phyloP scores from a whole-genome alignment of 2,888 invertebrate species.

The Tipula vernalis region DNA sequence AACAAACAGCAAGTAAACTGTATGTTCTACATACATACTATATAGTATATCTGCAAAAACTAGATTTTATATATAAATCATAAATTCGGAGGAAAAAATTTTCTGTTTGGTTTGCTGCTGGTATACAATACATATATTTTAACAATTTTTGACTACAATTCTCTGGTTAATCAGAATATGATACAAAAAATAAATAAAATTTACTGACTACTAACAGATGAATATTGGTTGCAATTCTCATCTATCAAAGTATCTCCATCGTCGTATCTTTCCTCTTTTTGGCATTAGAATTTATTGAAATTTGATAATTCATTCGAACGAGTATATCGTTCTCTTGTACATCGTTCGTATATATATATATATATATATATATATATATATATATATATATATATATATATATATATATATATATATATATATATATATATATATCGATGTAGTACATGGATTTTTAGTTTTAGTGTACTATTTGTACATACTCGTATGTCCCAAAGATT shows the following conservation, averaged over 20 bases:
- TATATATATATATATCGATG: background rate
- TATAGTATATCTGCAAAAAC: background rate
- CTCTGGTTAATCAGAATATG: background rate
- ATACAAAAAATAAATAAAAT: background rate
- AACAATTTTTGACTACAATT: constrained; percentile 4
- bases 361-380: background rate
- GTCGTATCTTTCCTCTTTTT: constrained; percentile 4
- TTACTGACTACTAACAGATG: constrained; percentile 4
- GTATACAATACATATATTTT: background rate
- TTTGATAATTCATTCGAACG: constrained; percentile 4
- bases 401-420: background rate
- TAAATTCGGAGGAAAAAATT: background rate
- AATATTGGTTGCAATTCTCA: constrained; percentile 4
- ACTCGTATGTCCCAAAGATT: background rate
- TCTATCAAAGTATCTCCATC: background rate
- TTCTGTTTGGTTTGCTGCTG: background rate
- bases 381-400: background rate
- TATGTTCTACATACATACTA: background rate
- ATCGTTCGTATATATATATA: background rate
- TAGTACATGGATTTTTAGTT: background rate
- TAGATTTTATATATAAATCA: background rate
- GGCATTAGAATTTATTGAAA: constrained; percentile 4
- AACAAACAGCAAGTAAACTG: background rate
- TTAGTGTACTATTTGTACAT: background rate
- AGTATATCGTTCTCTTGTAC: background rate